Base-by-base conservation (phyloP, 2,888 invertebrate species). In the Scaptomyza parva region DNA sequence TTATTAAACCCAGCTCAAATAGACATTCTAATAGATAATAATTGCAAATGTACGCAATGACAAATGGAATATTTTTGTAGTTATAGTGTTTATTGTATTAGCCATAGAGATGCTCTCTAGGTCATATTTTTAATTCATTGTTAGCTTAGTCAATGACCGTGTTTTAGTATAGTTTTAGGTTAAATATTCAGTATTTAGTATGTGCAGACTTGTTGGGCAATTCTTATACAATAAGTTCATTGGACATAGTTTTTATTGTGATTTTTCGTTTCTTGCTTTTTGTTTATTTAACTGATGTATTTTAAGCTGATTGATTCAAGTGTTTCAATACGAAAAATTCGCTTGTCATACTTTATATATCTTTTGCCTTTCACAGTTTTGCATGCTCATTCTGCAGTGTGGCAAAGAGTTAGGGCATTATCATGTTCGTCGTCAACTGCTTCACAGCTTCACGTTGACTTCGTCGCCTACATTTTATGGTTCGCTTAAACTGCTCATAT, bases 401-500 rank as follows among this genome's bases (percentile, higher is more conserved):
- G 48, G n/a, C 35, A 7, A 7, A 14, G 48, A 24, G 52, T 54
- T 40, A 63, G 75, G 61, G 70, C 28, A 65, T 70, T 57, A 22
- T 12, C 30, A 14, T 8, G 37, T 47, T 48, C 53, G 62, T 48
- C 12, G 22, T 37, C n/a, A 12, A 22, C 18, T 40, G 44, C 40
- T n/a, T 44, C 45, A 39, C 43, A 28, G 59, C 39, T 37, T 14
- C 24, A n/a, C n/a, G 41, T 11, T 40, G 58, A 64, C 43, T 59
- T 59, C 47, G 63, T 67, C 82, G 66, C 76, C 76, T 63, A 76
- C 57, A 75, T 62, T 65, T 69, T 69, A 71, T 76, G 81, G 80
- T 83, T 81, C 69, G 77, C 62, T 76, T 61, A 43, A 63, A 63
- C 45, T 65, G 69, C 51, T 69, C 69, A 69, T 44, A 52, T 70